Evolutionary conservation across 2,888 invertebrate species (phyloP), one percentile per base, ranked within the genome.

Genomic region (Cantharis flavilabris): DNA sequence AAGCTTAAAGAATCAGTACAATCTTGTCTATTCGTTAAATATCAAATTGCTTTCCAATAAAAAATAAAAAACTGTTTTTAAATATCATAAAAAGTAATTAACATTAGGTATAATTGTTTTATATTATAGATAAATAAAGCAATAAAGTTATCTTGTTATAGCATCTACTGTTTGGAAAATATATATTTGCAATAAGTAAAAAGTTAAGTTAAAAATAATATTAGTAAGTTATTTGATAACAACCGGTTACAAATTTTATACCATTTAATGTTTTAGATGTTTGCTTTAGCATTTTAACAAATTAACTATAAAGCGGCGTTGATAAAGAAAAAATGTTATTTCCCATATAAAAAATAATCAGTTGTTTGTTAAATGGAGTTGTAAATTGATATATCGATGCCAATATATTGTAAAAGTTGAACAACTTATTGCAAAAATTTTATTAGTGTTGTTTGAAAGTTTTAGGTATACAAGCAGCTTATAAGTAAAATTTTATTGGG

Each of bases 241-340:
- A 49, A 49, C 49, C 7, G 49, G 49, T 49, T 49, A 49, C 49
- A 49, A 49, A 49, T 49, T 49, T 49, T 49, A 49, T 49, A 49
- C 49, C 49, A 49, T 49, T 49, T 49, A 26, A 49, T 49, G 49
- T n/a, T 67, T 13, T 67, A n/a, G 26, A 23, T 67, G n/a, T 67
- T 67, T 67, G 20, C 65, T 67, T 67, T 67, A 67, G 23, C n/a
- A 67, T 67, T 67, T 67, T 67, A 67, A 26, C 65, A 67, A 67
- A 67, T 23, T 26, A 23, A 67, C 26, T 67, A 26, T 67, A 67
- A 67, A 67, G 65, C 65, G 65, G 65, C 16, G 65, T 67, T 20
- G 20, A 23, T n/a, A 67, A 67, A 23, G 65, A 13, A 67, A 23
- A 67, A 20, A 13, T 26, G 65, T 67, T 67, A 18, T 67, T 67